Percentiles rank a stretch among this genome's conserved stretches.
phyloP scores from a whole-genome alignment of 2,888 invertebrate species.

The Polydrusus pterygomalis region DNA sequence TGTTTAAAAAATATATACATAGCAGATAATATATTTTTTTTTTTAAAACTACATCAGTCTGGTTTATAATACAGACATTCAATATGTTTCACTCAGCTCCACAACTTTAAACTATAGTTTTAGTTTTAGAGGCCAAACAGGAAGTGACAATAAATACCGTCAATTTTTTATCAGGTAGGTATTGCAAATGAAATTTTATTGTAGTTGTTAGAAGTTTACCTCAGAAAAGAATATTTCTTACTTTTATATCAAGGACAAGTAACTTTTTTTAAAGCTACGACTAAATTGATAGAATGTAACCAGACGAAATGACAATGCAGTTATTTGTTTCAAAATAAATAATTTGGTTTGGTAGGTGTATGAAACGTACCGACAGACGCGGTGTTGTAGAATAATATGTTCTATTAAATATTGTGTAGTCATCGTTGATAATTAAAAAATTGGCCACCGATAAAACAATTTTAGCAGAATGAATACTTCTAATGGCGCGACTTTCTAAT shows the following conservation, averaged over 20 bases:
- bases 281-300: neutral
- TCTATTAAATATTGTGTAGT: neutral
- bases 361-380: slow-evolving; percentile 9
- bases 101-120: too few species aligned
- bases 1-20: too few species aligned
- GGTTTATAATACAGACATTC: too few species aligned
- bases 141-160: neutral
- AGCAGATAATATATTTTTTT: too few species aligned
- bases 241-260: neutral
- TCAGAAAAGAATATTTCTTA: neutral
- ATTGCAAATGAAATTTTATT: neutral
- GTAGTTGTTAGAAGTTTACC: neutral
- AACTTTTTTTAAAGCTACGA: neutral
- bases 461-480: neutral
- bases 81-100: too few species aligned
- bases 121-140: too few species aligned
- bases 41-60: too few species aligned
- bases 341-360: slow-evolving; percentile 27
- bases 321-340: neutral
- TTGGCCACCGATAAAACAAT: neutral
- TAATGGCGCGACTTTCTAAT: too few species aligned
- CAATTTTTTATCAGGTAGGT: neutral
- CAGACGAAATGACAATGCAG: slow-evolving; percentile 14
- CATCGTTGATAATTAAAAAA: slow-evolving; percentile 16
- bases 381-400: neutral